Evolutionary conservation across 2,113 vertebrate species (phyloP).

Genomic region (Prunella himalayana): DNA sequence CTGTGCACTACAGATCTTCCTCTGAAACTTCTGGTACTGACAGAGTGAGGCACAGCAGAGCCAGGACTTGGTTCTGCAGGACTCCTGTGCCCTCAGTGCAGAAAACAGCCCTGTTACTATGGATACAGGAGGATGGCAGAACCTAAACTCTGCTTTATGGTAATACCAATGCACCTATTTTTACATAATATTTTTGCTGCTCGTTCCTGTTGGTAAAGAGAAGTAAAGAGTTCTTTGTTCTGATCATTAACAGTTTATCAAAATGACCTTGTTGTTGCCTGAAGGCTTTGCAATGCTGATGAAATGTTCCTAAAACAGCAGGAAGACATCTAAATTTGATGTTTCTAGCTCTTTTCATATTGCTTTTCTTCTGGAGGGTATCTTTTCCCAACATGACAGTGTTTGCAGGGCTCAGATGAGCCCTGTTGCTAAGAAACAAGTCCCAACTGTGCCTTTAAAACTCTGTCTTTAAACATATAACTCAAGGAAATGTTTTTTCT

Average conservation of each 20-base stretch:
- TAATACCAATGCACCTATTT: neutral
- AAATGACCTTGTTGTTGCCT: neutral
- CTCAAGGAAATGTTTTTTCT: conserved; percentile 62
- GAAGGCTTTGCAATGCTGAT: neutral
- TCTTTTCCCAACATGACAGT: conserved; percentile 25
- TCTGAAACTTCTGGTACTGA: neutral
- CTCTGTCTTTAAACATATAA: conserved; percentile 58
- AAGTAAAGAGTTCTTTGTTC: neutral
- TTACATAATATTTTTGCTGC: neutral
- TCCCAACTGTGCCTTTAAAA: conserved; percentile 67
- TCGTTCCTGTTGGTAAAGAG: neutral
- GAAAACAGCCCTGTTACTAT: neutral
- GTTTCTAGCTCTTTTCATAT: neutral
- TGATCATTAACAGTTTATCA: neutral
- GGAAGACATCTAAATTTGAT: neutral
- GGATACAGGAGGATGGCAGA: neutral
- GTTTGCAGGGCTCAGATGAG: conserved; percentile 53
- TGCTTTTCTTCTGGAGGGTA: conserved; percentile 22
- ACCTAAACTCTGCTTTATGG: neutral
- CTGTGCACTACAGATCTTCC: neutral
- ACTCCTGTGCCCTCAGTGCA: neutral
- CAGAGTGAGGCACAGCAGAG: neutral
- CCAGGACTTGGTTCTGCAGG: neutral
- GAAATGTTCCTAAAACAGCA: neutral
- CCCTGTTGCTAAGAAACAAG: conserved; percentile 76